Evolutionary conservation across 2,797 vertebrate genomes (phyloP).

Genomic region (Sebastes vulpes): DNA sequence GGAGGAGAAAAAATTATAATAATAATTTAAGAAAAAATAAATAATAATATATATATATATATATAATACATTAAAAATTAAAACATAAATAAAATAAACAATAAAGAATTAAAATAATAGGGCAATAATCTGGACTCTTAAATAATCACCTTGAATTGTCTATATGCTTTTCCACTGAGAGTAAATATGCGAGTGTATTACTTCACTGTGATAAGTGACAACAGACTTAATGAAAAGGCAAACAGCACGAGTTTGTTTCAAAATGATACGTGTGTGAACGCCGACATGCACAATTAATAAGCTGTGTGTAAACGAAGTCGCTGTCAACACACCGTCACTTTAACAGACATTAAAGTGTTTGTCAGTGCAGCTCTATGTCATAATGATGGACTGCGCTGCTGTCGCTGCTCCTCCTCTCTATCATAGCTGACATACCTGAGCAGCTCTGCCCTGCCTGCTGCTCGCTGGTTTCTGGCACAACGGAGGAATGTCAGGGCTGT

Average conservation of each 20-base stretch:
- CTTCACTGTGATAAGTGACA: background rate
- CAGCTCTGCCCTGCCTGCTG: conserved; percentile 54
- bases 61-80: too few species aligned
- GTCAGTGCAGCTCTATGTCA: conserved; percentile 24
- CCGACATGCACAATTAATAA: background rate
- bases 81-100: too few species aligned
- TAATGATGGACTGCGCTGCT: conserved; percentile 39
- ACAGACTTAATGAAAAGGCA: background rate
- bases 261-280: background rate
- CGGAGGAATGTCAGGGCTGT: conserved; percentile 38
- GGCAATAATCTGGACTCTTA: background rate
- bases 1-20: too few species aligned
- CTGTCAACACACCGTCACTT: background rate
- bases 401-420: conserved; percentile 32
- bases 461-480: conserved; percentile 43
- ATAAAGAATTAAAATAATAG: background rate
- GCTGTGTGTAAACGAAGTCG: background rate
- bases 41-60: too few species aligned
- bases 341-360: background rate
- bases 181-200: background rate
- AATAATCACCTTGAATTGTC: background rate
- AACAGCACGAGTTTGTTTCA: background rate
- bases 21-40: too few species aligned
- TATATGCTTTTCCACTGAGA: background rate
- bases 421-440: conserved; percentile 76